These are phyloP conservation scores for Clarias macrocephalus DNA, from an alignment of 2,113 vertebrate genomes.

Conservation along the genomic window DNA sequence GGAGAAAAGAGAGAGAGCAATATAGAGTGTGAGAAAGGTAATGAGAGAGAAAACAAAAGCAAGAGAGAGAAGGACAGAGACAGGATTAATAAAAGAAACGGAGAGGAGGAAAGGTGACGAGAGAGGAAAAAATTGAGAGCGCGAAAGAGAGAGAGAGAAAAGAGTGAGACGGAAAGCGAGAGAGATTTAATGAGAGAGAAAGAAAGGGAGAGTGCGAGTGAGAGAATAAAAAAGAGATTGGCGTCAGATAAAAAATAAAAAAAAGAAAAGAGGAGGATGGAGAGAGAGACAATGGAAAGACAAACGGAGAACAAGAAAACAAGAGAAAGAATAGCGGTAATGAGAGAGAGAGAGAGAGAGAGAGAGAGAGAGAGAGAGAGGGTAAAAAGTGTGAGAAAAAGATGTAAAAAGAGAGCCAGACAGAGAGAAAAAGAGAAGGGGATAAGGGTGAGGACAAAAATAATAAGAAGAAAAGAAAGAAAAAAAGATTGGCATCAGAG, in stretches of 20 bases:
- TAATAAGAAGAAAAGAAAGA: conserved; percentile 46
- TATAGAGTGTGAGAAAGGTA: conserved; percentile 12
- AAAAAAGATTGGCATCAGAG: conserved; percentile 9
- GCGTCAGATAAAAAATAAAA: conserved; percentile 39
- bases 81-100: conserved; percentile 38
- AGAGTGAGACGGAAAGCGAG: neutral
- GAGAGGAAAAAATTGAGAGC: neutral
- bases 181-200: too few species aligned
- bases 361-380: neutral
- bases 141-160: neutral
- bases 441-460: conserved; percentile 43
- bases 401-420: neutral
- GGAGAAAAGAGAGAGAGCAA: conserved; percentile 25
- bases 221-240: too few species aligned
- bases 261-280: conserved; percentile 44
- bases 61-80: neutral
- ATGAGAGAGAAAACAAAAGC: neutral
- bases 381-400: too few species aligned
- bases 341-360: neutral
- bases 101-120: conserved; percentile 14
- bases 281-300: conserved; percentile 38
- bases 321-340: neutral
- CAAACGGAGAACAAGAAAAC: conserved; percentile 47
- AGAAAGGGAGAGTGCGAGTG: conserved; percentile 27
- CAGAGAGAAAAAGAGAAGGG: neutral